A percentile compares a stretch with the other conserved stretches of the same genome.
Evolutionary conservation across 2,113 vertebrate genomes (phyloP).

Genomic region (Alosa alosa): DNA sequence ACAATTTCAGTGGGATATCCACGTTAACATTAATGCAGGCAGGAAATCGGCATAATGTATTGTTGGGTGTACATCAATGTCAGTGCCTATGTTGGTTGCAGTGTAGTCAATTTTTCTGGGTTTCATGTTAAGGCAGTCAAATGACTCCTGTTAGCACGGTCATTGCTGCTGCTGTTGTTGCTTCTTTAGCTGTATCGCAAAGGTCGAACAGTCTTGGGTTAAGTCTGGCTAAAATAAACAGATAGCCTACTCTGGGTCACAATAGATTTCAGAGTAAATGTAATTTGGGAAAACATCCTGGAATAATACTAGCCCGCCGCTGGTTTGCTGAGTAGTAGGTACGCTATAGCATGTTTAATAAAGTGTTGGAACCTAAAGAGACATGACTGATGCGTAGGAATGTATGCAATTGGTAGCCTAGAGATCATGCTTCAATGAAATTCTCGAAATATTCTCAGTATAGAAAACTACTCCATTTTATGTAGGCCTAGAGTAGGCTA

Average conservation of each 20-base stretch:
- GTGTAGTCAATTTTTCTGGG: not conserved
- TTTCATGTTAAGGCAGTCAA: constrained; percentile 14
- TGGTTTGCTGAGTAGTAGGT: constrained; percentile 13
- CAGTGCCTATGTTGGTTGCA: not conserved
- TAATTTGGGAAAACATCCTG: constrained; percentile 18
- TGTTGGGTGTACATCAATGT: constrained; percentile 12
- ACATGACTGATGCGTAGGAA: constrained; percentile 47
- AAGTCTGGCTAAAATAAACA: constrained; percentile 9
- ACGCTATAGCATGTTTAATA: constrained; percentile 1
- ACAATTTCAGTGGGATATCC: not conserved
- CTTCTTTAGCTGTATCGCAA: constrained; percentile 25
- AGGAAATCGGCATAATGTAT: not conserved
- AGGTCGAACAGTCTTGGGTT: constrained; percentile 32
- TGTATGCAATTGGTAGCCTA: constrained; percentile 21
- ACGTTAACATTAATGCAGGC: not conserved
- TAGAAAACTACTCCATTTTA: constrained; percentile 12
- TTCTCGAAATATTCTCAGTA: not conserved
- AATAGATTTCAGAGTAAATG: constrained; percentile 36
- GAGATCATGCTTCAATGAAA: not conserved
- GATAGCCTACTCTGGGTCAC: constrained; percentile 1
- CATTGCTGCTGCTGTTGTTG: not conserved
- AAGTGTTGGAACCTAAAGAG: constrained; percentile 23
- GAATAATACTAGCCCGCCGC: constrained; percentile 10
- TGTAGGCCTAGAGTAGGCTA: not conserved
- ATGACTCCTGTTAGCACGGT: constrained; percentile 10